Percentiles rank a stretch among this genome's conserved stretches.
Conservation (phyloP, 2,113 vertebrate species). For the Micronycteris hirsuta region DNA sequence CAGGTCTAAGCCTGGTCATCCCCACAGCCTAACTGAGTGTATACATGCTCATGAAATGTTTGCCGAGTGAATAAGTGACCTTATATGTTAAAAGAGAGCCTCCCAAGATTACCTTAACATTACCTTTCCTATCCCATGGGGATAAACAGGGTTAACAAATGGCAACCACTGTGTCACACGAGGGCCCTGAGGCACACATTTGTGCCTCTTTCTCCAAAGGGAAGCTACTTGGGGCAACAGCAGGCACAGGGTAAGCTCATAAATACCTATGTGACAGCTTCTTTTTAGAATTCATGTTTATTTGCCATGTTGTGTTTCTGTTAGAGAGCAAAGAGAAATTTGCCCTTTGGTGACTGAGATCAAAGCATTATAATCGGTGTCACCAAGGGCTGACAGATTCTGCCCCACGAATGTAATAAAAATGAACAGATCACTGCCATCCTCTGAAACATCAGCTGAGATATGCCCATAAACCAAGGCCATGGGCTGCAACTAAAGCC, state of each 20-base stretch:
- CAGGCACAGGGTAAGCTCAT: background rate
- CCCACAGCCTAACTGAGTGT: background rate
- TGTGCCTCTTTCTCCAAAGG: background rate
- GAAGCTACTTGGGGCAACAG: background rate
- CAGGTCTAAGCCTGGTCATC: background rate
- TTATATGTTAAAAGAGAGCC: background rate
- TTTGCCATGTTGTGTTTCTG: background rate
- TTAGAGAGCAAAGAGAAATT: slow-evolving; percentile 37
- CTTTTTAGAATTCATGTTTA: background rate
- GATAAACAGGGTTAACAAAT: background rate
- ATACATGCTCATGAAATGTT: background rate
- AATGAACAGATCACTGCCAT: background rate
- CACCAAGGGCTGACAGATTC: background rate
- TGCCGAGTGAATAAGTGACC: background rate
- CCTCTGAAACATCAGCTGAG: background rate
- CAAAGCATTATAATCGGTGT: background rate
- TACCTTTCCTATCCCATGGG: background rate
- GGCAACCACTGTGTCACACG: background rate
- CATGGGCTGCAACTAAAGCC: background rate
- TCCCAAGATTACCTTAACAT: background rate
- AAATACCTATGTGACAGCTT: background rate
- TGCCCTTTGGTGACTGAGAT: slow-evolving; percentile 21
- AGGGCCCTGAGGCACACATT: background rate
- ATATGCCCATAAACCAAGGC: background rate
- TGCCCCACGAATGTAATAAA: background rate